These are phyloP conservation scores for Adrianichthys oophorus DNA, from an alignment of 2,797 vertebrate genomes.

Conservation along the genomic window DNA sequence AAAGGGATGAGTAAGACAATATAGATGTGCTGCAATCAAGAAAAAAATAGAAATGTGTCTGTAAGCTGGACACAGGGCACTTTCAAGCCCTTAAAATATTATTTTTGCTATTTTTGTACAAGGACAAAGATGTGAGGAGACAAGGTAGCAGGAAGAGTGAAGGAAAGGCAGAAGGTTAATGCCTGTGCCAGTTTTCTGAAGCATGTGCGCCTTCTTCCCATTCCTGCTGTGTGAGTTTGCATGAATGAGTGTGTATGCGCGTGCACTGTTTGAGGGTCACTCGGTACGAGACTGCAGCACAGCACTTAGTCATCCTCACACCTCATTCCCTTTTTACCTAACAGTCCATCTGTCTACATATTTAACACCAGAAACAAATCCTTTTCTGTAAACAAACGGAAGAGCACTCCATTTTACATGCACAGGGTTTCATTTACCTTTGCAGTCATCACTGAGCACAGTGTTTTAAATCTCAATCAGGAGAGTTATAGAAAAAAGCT, in stretches of 20 bases:
- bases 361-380: conserved; percentile 50
- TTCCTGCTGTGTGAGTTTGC: conserved; percentile 48
- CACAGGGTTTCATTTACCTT: not conserved
- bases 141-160: conserved; percentile 33
- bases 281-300: conserved; percentile 53
- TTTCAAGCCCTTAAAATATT: conserved; percentile 47
- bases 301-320: conserved; percentile 66
- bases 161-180: conserved; percentile 47
- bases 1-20: not conserved
- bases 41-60: conserved; percentile 19
- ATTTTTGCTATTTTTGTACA: conserved; percentile 66
- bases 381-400: conserved; percentile 41
- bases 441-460: conserved; percentile 23
- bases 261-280: conserved; percentile 63
- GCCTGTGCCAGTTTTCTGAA: conserved; percentile 68
- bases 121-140: conserved; percentile 68
- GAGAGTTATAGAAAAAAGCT: too few species aligned
- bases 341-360: conserved; percentile 64
- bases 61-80: conserved; percentile 58
- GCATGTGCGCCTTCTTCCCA: conserved; percentile 61
- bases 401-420: conserved; percentile 18
- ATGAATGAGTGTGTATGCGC: conserved; percentile 12
- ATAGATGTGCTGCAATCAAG: conserved; percentile 7
- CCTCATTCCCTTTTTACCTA: conserved; percentile 61
- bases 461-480: not conserved